Evolutionary conservation across 2,888 invertebrate genomes (phyloP), one percentile per base, ranked within the genome.

Genomic region (Odontocolon sp.): DNA sequence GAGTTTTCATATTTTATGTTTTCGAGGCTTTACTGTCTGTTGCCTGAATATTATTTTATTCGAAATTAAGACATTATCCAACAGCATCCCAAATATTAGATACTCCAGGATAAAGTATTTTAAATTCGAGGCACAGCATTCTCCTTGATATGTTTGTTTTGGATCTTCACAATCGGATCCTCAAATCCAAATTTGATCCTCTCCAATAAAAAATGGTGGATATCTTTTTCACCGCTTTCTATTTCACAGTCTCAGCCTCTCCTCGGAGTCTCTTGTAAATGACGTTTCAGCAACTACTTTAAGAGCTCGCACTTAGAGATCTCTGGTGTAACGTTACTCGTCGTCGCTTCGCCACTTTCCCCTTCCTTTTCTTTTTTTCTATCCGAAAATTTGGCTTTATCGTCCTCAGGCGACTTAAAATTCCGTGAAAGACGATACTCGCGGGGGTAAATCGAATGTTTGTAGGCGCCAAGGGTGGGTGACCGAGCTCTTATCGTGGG

Each of bases 351-450:
- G 45, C 21, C 59, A 52, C 33, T 70, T 59, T 40, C 21, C 47
- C 42, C 54, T 14, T 23, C 26, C 57, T 40, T 56, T 14, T 47
- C 50, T 8, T 14, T 28, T 31, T 21, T 42, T 57, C 11, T 54
- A n/a, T 45, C 26, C 11, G 8, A 42, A 16, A 23, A 23, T 81
- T 75, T 72, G 61, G 66, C 72, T 67, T 77, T 63, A 79, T 73
- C 73, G 80, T 75, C 63, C 71, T 57, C 56, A 54, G 23, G 61
- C 67, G 79, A 79, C 83, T 86, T 86, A 82, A 86, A 88, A 87
- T 87, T 85, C 82, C 81, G 77, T 75, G 87, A 83, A 87, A 88
- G 82, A 71, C 81, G 87, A 88, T 87, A 87, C 84, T 82, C 80
- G 11, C 28, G 16, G 45, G 57, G 16, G 18, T 38, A 87, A 87